Conservation (phyloP, 2,888 invertebrate species). For the Athalia cordata region DNA sequence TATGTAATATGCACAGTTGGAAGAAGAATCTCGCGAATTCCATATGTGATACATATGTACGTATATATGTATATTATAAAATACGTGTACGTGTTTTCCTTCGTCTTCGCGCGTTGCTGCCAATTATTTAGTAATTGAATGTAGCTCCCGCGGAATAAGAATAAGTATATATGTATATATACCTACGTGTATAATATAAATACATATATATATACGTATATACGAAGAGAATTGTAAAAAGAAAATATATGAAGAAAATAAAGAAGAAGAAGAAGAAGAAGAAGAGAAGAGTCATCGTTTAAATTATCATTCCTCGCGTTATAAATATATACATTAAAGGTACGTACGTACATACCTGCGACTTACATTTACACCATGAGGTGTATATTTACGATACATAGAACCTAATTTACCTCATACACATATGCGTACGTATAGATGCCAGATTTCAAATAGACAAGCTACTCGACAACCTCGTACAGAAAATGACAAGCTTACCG, state of each 20-base stretch:
- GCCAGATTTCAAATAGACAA: background rate
- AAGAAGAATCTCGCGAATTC: conserved; percentile 1
- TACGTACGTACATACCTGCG: background rate
- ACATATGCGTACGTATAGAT: background rate
- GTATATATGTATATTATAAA: background rate
- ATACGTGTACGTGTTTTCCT: background rate
- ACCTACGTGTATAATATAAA: no score
- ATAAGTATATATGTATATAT: no score
- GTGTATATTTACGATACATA: background rate
- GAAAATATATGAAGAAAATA: background rate
- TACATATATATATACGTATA: no score
- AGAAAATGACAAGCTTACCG: no score
- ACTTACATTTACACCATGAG: background rate
- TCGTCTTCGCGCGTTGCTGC: conserved; percentile 53
- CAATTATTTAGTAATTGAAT: conserved; percentile 73
- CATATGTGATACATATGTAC: background rate
- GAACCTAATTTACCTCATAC: background rate
- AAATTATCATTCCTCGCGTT: conserved; percentile 68
- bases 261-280: conserved; percentile 66
- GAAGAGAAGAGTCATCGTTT: conserved; percentile 71
- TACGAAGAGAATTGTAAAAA: no score
- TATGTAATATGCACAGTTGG: no score
- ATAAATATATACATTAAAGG: background rate
- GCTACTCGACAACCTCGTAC: no score
- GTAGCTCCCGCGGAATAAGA: conserved; percentile 43